Base-by-base conservation (phyloP, 2,113 vertebrate genomes). In the Ailurus styani region DNA sequence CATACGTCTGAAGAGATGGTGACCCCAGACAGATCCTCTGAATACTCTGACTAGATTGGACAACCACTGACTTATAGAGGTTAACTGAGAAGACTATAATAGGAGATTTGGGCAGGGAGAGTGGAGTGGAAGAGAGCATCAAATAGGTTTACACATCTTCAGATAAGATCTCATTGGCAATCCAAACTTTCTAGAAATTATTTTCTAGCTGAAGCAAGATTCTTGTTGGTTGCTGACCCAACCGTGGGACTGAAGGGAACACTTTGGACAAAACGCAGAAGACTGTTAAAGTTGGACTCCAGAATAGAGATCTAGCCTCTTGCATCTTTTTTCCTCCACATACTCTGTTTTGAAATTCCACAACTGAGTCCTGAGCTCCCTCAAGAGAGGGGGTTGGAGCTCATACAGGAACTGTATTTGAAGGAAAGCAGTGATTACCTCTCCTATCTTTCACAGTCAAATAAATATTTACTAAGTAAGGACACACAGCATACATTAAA, bases 401-500 rank as follows among this genome's bases (percentile, higher is more conserved):
- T 84, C 66, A 52, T 55, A 66, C 23, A 77, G 78, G 45, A 94
- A 95, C 72, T 47, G 42, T n/a, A 98, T 96, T 93, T 94, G 66
- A 91, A 85, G 85, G 66, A 96, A 95, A 91, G 60, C 93, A 95
- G 94, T 87, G 96, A 97, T 97, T 98, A 95, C 94, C 73, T 96
- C 90, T 94, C 95, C 94, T 95, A 95, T 89, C 93, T 96, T 93
- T 96, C 93, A 97, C 97, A 96, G 97, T 96, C 98, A 98, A 98
- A 98, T 98, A 98, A 98, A 98, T 98, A 98, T 98, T 98, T 98
- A 98, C 97, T 97, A 98, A 98, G 97, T 96, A 98, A 97, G 95
- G 98, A 98, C 97, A 98, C 96, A 98, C 93, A 96, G 97, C 95
- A 98, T 98, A 98, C 97, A 98, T 98, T 98, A 98, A 98, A 98